Evolutionary conservation across 2,113 vertebrate genomes (phyloP).

Genomic region (Colaptes auratus): DNA sequence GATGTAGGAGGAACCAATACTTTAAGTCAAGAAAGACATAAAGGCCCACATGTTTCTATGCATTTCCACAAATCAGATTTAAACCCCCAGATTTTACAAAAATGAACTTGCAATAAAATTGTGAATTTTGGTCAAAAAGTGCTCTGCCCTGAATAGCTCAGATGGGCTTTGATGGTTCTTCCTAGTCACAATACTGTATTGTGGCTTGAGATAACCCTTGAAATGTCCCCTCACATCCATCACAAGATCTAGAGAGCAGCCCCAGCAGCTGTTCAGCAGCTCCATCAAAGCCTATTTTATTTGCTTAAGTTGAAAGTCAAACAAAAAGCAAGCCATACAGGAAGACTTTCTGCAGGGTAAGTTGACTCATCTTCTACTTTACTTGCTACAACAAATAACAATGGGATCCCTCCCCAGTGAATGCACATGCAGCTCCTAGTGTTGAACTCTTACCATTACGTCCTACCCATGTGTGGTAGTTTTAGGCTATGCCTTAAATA

Average conservation of each 20-base stretch:
- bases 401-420: not conserved
- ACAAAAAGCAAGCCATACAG: not conserved
- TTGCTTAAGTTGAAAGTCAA: not conserved
- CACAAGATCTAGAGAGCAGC: not conserved
- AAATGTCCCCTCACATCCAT: not conserved
- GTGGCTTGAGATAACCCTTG: not conserved
- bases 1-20: not conserved
- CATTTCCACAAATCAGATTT: not conserved
- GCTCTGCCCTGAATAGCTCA: not conserved
- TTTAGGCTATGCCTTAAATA: too few relatives aligned
- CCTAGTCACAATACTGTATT: not conserved
- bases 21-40: not conserved
- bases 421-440: fast-evolving
- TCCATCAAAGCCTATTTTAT: not conserved
- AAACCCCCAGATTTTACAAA: not conserved
- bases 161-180: not conserved
- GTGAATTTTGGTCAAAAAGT: not conserved
- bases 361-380: not conserved
- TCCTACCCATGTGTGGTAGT: not conserved
- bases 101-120: not conserved
- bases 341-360: not conserved
- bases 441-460: not conserved
- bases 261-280: not conserved
- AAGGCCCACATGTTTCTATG: not conserved
- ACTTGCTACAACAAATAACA: not conserved